phyloP scores from a whole-genome alignment of 2,888 invertebrate genomes.

The Cheilosia variabilis region DNA sequence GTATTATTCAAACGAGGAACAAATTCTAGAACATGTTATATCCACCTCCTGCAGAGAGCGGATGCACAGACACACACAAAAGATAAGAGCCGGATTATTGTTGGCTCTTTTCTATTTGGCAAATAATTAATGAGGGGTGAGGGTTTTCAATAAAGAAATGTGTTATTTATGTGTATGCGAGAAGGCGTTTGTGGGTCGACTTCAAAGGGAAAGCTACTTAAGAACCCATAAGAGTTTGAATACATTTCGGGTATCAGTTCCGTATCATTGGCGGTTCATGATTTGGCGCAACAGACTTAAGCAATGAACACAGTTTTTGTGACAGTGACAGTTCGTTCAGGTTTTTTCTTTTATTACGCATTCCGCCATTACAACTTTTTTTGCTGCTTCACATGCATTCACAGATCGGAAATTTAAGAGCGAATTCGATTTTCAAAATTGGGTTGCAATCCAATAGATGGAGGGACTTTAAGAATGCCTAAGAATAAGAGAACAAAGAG shows the following conservation, averaged over 20 bases:
- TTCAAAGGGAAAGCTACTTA: neutral
- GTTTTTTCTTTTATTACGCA: too few species aligned
- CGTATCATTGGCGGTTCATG: too few species aligned
- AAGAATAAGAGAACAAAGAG: too few species aligned
- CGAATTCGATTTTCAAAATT: too few species aligned
- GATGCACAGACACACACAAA: neutral
- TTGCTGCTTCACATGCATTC: too few species aligned
- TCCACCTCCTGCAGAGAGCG: conserved; percentile 1
- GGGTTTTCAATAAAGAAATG: neutral
- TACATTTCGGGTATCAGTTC: neutral
- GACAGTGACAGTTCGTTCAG: too few species aligned
- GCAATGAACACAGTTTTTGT: too few species aligned
- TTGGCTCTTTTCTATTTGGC: neutral
- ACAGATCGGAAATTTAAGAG: too few species aligned
- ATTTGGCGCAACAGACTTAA: too few species aligned
- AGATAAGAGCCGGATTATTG: conserved; percentile 2
- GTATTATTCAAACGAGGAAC: conserved; percentile 22
- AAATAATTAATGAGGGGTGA: neutral
- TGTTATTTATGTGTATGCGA: neutral
- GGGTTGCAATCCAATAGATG: too few species aligned
- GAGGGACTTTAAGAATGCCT: too few species aligned
- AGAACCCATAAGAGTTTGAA: neutral
- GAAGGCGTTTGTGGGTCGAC: neutral
- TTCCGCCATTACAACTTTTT: too few species aligned
- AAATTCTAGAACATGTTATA: conserved; percentile 20